Conservation (phyloP, 2,888 invertebrate genomes). For the Parasteatoda lunata region DNA sequence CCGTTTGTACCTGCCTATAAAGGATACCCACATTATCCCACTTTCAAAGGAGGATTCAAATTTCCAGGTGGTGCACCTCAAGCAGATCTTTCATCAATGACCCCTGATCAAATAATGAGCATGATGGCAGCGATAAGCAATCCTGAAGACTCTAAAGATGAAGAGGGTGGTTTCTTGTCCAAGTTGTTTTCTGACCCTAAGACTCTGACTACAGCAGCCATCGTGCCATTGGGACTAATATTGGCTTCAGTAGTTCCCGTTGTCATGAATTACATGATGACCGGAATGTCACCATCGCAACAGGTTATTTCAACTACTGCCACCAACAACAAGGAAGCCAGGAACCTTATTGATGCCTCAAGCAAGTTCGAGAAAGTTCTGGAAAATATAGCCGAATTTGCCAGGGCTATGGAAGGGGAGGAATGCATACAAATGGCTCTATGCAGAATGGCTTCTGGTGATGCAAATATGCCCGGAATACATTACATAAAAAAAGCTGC, state of each 20-base stretch:
- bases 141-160: slow-evolving; percentile 6
- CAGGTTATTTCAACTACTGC: slow-evolving; percentile 30
- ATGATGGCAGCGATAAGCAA: slow-evolving; percentile 47
- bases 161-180: slow-evolving; percentile 34
- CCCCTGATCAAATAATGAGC: slow-evolving; percentile 37
- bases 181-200: slow-evolving; percentile 48
- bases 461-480: neutral
- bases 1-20: slow-evolving; percentile 28
- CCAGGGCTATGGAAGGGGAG: slow-evolving; percentile 32
- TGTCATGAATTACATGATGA: slow-evolving; percentile 58
- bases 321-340: slow-evolving; percentile 28
- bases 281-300: neutral
- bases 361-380: slow-evolving; percentile 10
- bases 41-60: slow-evolving; percentile 24
- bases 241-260: slow-evolving; percentile 47
- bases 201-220: slow-evolving; percentile 30
- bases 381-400: slow-evolving; percentile 20
- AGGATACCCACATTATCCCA: slow-evolving; percentile 31
- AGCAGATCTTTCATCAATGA: neutral
- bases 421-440: slow-evolving; percentile 49
- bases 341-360: neutral
- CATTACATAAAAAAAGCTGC: slow-evolving; percentile 36
- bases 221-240: slow-evolving; percentile 41
- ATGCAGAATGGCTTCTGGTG: slow-evolving; percentile 23
- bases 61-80: neutral